Evolutionary conservation across 2,888 invertebrate species (phyloP).

Genomic region (Limnephilus rhombicus): DNA sequence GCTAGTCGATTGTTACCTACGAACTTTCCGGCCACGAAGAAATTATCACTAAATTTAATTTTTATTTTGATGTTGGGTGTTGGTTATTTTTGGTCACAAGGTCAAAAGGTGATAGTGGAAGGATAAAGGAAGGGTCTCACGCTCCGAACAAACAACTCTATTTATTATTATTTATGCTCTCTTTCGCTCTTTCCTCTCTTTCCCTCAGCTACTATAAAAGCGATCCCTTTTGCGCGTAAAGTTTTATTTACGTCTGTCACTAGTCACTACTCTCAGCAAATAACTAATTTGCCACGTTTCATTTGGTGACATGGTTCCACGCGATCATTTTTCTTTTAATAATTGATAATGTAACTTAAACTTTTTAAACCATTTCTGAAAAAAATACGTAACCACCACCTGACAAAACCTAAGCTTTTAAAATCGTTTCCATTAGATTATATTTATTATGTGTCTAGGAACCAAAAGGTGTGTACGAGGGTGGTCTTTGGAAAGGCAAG

Average conservation of each 20-base stretch:
- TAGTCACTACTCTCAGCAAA: neutral
- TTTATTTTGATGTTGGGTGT: too few relatives aligned
- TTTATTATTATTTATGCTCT: neutral
- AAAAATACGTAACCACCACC: neutral
- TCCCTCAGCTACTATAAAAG: neutral
- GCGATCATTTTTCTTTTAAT: neutral
- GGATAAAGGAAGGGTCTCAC: neutral
- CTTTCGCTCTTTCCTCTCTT: neutral
- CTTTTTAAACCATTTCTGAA: neutral
- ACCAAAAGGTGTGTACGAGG: neutral
- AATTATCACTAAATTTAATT: too few relatives aligned
- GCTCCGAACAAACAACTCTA: neutral
- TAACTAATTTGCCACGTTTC: neutral
- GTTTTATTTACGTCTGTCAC: neutral
- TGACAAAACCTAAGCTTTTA: too few relatives aligned
- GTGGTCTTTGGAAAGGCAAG: neutral
- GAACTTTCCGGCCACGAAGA: too few relatives aligned
- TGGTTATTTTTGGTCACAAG: too few relatives aligned
- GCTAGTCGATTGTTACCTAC: too few relatives aligned
- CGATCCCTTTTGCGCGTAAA: neutral
- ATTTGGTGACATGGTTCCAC: neutral
- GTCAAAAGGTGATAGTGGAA: neutral
- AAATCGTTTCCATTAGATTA: neutral
- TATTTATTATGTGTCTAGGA: neutral
- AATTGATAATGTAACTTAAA: neutral